phyloP scores from a whole-genome alignment of 2,797 vertebrate genomes.

The Neosalanx taihuensis region DNA sequence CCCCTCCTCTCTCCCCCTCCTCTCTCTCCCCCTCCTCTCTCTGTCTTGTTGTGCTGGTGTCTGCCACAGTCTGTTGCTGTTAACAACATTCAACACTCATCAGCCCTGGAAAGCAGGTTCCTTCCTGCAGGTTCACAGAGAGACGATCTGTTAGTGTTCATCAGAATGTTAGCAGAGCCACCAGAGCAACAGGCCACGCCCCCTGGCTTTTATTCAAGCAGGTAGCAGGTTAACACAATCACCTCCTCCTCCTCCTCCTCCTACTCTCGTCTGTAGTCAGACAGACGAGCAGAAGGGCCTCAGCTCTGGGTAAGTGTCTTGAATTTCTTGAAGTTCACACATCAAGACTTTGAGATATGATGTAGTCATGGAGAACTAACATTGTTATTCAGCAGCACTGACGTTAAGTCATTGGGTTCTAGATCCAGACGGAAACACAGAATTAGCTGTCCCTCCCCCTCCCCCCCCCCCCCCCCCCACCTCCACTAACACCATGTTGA shows the following conservation, averaged over 20 bases:
- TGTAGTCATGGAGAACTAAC: no score
- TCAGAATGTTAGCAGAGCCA: neutral
- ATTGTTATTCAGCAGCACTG: no score
- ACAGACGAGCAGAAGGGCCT: conserved; percentile 23
- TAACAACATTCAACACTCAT: neutral
- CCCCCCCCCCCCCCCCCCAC: no score
- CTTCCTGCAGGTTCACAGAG: conserved; percentile 22
- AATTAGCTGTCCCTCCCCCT: no score
- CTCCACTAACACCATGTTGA: neutral
- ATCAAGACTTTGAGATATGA: no score
- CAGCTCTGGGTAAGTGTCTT: conserved; percentile 22
- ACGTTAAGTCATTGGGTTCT: no score
- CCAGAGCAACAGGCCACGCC: neutral
- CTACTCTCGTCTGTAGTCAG: conserved; percentile 2
- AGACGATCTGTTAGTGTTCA: neutral
- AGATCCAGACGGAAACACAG: no score
- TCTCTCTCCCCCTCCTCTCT: conserved; percentile 24
- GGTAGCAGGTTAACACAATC: conserved; percentile 4
- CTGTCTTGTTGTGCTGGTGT: conserved; percentile 29
- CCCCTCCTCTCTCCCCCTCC: conserved; percentile 77
- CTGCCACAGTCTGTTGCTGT: conserved; percentile 31
- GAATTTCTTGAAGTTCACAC: conserved; percentile 1
- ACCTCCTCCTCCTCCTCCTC: neutral
- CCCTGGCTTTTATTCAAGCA: neutral
- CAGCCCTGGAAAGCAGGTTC: neutral